Conservation (phyloP, 2,113 vertebrate genomes). For the Oreochromis tanganicae region DNA sequence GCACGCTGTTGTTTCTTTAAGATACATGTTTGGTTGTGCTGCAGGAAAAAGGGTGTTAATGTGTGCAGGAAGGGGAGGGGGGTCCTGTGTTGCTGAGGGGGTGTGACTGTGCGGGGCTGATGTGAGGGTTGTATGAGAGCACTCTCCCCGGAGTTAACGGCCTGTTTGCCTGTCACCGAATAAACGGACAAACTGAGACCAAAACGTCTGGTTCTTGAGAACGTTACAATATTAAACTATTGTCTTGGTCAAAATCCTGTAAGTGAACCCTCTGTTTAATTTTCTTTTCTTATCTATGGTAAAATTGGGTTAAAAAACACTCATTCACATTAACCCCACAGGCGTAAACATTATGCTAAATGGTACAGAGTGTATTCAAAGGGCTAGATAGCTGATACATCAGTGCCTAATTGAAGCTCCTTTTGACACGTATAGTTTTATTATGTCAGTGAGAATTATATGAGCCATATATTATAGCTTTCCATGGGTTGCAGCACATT, state of each 20-base stretch:
- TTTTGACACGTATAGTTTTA: not conserved
- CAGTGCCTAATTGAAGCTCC: not conserved
- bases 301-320: not conserved
- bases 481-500: not conserved
- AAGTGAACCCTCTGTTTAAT: not conserved
- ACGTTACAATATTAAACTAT: not conserved
- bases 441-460: not conserved
- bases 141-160: no score
- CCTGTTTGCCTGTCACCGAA: no score
- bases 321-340: not conserved
- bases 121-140: no score
- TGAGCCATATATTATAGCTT: not conserved
- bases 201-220: no score
- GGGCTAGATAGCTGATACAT: not conserved
- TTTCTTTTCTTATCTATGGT: not conserved
- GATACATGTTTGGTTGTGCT: no score
- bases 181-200: no score
- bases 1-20: no score
- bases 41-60: no score
- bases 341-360: not conserved
- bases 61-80: no score
- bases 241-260: not conserved
- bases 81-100: no score
- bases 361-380: not conserved
- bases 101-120: no score